Percentiles rank a stretch among this genome's conserved stretches.
phyloP scores from a whole-genome alignment of 2,113 vertebrate genomes.

The Trogon surrucura region DNA sequence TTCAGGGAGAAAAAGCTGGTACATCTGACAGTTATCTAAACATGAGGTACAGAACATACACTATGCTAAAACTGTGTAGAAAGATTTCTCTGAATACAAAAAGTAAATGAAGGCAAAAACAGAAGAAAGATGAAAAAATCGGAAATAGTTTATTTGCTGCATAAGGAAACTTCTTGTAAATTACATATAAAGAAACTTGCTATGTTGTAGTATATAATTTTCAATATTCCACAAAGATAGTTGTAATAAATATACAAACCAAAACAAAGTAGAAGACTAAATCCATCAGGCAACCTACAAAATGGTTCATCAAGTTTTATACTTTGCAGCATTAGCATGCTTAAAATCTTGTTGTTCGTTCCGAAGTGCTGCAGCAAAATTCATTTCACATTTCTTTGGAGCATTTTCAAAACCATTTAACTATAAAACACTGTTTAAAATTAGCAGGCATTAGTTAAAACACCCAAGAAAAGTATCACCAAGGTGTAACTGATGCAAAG shows the following conservation, averaged over 20 bases:
- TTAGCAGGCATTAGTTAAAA: constrained; percentile 54
- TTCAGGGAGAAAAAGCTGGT: neutral
- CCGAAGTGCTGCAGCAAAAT: constrained; percentile 66
- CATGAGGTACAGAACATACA: neutral
- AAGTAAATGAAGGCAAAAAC: neutral
- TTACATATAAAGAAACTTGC: constrained; percentile 77
- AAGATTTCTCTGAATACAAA: neutral
- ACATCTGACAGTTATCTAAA: neutral
- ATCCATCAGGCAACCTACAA: constrained; percentile 74
- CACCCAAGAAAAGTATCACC: constrained; percentile 40
- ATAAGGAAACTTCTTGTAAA: constrained; percentile 75
- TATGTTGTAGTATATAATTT: constrained; percentile 77
- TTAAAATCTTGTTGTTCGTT: constrained; percentile 32
- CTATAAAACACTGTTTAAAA: constrained; percentile 60
- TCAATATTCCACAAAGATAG: constrained; percentile 79
- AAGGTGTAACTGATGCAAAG: constrained; percentile 17
- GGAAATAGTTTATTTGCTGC: constrained; percentile 79
- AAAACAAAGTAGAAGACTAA: constrained; percentile 75
- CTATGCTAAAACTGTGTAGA: rapidly evolving
- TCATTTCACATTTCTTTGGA: constrained; percentile 80
- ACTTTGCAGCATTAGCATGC: constrained; percentile 69
- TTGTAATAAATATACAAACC: constrained; percentile 81
- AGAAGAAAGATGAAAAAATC: constrained; percentile 26
- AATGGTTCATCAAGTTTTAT: constrained; percentile 77
- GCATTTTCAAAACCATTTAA: constrained; percentile 64